These are phyloP conservation scores for Meloidogyne hapla DNA, from an alignment of 1,140 invertebrate species.

Conservation along the genomic window DNA sequence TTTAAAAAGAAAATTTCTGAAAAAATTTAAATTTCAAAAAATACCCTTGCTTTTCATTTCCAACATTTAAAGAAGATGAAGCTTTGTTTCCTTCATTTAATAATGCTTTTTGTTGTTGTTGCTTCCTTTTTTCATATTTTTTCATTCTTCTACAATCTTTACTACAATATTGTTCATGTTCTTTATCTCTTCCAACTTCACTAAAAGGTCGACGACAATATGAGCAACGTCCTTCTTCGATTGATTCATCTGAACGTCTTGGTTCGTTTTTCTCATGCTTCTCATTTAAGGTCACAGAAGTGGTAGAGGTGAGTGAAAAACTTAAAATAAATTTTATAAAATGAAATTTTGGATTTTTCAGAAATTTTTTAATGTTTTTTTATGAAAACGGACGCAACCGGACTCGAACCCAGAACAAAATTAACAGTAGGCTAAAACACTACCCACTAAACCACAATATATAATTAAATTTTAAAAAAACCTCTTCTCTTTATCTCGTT, in stretches of 20 bases:
- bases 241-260: constrained; percentile 9
- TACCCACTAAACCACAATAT: too few species aligned
- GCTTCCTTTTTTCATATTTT: not conserved
- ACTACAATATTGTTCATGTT: constrained; percentile 29
- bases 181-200: constrained; percentile 23
- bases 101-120: not conserved
- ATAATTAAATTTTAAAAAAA: too few species aligned
- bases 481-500: too few species aligned
- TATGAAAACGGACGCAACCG: too few species aligned
- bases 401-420: too few species aligned
- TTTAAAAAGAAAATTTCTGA: too few species aligned
- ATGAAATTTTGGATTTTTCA: not conserved
- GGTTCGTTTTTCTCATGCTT: not conserved
- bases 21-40: too few species aligned
- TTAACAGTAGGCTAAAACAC: not conserved
- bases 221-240: constrained; percentile 20
- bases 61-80: too few species aligned
- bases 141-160: constrained; percentile 19
- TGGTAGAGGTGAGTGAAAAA: not conserved
- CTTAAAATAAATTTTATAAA: not conserved
- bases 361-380: too few species aligned
- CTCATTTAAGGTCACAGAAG: not conserved
- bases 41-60: too few species aligned
- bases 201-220: constrained; percentile 16
- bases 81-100: too few species aligned